These are phyloP conservation scores for Egretta garzetta DNA, from an alignment of 2,113 vertebrate genomes.

Conservation along the genomic window DNA sequence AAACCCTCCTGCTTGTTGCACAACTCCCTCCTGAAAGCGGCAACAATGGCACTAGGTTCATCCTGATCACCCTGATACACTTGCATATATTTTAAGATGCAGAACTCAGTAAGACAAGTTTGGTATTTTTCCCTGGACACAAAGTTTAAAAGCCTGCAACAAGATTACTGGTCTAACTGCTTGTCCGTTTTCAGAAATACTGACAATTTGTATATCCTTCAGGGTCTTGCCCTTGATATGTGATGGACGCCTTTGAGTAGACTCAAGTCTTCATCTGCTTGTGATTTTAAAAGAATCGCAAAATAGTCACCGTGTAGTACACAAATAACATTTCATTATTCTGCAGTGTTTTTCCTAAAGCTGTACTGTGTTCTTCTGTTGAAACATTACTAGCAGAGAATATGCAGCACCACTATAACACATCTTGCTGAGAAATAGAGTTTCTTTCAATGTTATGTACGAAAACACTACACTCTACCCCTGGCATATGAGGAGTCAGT, in stretches of 20 bases:
- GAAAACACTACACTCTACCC: background rate
- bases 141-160: background rate
- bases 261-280: background rate
- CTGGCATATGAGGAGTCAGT: background rate
- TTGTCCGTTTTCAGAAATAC: background rate
- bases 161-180: background rate
- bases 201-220: background rate
- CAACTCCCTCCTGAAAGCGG: background rate
- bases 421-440: background rate
- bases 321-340: background rate
- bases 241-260: background rate
- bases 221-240: background rate
- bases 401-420: background rate
- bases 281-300: background rate
- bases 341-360: background rate
- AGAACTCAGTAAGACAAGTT: background rate
- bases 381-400: background rate
- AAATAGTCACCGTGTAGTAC: background rate
- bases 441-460: background rate
- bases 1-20: background rate
- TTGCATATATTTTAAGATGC: background rate
- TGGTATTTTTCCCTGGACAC: background rate
- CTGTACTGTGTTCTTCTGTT: background rate
- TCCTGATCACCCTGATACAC: accelerated
- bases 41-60: background rate